These are phyloP conservation scores for Mustelus asterias DNA, from an alignment of 2,113 vertebrate species.

Conservation along the genomic window DNA sequence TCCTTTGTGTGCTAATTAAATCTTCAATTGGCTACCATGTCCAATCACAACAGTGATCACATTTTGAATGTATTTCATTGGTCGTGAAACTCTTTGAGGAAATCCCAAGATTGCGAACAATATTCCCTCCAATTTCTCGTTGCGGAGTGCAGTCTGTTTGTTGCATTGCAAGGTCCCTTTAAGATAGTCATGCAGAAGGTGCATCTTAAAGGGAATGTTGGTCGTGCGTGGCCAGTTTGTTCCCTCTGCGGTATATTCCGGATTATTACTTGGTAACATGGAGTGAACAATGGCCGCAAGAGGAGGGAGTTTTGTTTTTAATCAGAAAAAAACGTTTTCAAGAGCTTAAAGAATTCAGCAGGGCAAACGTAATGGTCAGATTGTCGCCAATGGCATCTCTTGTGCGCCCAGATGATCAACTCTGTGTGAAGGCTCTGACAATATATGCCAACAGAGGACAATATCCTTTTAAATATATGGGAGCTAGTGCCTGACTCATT, in stretches of 20 bases:
- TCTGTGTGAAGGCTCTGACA: background rate
- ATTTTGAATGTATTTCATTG: background rate
- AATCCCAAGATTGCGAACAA: too few relatives aligned
- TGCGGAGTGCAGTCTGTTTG: too few relatives aligned
- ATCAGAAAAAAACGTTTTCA: background rate
- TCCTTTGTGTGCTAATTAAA: too few relatives aligned
- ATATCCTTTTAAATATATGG: background rate
- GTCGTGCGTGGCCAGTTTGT: background rate
- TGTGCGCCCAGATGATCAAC: background rate
- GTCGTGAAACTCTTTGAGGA: background rate
- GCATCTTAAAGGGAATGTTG: too few relatives aligned
- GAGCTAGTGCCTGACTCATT: too few relatives aligned
- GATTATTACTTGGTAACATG: background rate
- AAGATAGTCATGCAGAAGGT: too few relatives aligned
- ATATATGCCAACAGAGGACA: background rate
- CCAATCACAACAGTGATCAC: background rate
- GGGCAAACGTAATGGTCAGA: background rate
- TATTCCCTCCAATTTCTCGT: too few relatives aligned
- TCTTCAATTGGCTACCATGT: background rate
- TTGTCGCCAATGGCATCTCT: background rate
- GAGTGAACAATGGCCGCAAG: background rate
- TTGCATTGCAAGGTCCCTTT: too few relatives aligned
- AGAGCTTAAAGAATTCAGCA: background rate
- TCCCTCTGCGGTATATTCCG: too few relatives aligned
- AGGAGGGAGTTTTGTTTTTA: background rate